Percentiles rank a stretch among this genome's conserved stretches.
phyloP scores from a whole-genome alignment of 2,113 vertebrate genomes.

The Rhinichthys klamathensis region DNA sequence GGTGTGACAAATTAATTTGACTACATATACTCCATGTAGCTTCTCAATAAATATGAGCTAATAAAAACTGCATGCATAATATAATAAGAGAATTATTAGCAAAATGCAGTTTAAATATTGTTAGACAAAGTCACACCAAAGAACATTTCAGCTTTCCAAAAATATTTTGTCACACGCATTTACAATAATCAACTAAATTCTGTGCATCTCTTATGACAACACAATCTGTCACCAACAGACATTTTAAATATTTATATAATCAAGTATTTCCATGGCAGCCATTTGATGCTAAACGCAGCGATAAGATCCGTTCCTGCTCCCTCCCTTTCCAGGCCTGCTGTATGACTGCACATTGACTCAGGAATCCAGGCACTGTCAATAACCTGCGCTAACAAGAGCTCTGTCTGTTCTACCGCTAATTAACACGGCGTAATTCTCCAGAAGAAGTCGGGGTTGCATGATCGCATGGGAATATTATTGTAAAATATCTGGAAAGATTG shows the following conservation, averaged over 20 bases:
- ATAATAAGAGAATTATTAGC: not conserved
- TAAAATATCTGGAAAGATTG: not conserved
- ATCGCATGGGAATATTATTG: not conserved
- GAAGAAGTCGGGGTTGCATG: not conserved
- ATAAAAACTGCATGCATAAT: not conserved
- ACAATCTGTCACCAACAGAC: not conserved
- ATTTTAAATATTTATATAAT: not conserved
- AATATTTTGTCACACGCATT: not conserved
- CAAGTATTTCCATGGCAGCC: not conserved
- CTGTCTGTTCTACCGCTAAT: conserved; percentile 36
- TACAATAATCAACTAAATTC: not conserved
- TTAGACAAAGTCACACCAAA: not conserved
- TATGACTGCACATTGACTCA: conserved; percentile 39
- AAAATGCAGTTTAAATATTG: not conserved
- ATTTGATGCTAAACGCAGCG: not conserved
- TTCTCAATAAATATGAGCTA: not conserved
- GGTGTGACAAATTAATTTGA: not conserved
- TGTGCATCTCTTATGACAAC: not conserved
- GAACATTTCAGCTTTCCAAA: not conserved
- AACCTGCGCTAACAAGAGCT: conserved; percentile 50
- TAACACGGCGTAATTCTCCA: conserved; percentile 15
- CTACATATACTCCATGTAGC: not conserved
- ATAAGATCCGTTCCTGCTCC: conserved; percentile 3
- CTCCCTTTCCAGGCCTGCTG: not conserved
- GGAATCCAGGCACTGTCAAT: conserved; percentile 55